Percentiles rank a stretch among this genome's conserved stretches.
phyloP scores from a whole-genome alignment of 1,140 invertebrate species.

The Maniola jurtina region DNA sequence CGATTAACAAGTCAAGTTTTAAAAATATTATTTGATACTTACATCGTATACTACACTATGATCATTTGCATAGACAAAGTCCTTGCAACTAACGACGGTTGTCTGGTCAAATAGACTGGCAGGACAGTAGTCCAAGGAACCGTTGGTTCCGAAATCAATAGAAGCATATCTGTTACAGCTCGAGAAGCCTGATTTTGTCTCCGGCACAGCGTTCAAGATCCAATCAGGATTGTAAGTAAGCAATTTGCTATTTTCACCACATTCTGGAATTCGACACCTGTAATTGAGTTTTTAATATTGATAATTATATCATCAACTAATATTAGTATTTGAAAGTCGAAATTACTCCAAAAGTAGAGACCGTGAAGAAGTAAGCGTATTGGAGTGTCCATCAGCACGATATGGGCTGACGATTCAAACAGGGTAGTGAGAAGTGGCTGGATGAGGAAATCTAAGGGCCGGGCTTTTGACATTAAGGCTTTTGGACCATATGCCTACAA shows the following conservation, averaged over 20 bases:
- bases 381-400: too few species aligned
- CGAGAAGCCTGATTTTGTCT: slow-evolving; percentile 30
- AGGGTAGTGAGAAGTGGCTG: too few species aligned
- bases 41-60: slow-evolving; percentile 68
- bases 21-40: slow-evolving; percentile 20
- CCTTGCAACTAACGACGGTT: slow-evolving; percentile 42
- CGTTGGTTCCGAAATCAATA: slow-evolving; percentile 18
- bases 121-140: slow-evolving; percentile 44
- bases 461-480: too few species aligned
- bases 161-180: slow-evolving; percentile 52
- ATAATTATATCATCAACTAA: too few species aligned
- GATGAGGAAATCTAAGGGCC: too few species aligned
- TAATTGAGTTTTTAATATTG: neutral
- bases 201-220: slow-evolving; percentile 52
- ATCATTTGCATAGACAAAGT: slow-evolving; percentile 52
- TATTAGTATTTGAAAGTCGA: too few species aligned
- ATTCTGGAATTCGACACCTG: slow-evolving; percentile 62
- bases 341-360: too few species aligned
- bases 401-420: too few species aligned
- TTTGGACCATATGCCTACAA: too few species aligned
- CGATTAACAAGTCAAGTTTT: too few species aligned
- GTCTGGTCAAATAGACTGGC: slow-evolving; percentile 42
- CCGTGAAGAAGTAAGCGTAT: too few species aligned
- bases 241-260: slow-evolving; percentile 45
- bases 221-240: slow-evolving; percentile 42